Evolutionary conservation across 2,888 invertebrate genomes (phyloP).

Genomic region (Diaprepes abbreviatus): DNA sequence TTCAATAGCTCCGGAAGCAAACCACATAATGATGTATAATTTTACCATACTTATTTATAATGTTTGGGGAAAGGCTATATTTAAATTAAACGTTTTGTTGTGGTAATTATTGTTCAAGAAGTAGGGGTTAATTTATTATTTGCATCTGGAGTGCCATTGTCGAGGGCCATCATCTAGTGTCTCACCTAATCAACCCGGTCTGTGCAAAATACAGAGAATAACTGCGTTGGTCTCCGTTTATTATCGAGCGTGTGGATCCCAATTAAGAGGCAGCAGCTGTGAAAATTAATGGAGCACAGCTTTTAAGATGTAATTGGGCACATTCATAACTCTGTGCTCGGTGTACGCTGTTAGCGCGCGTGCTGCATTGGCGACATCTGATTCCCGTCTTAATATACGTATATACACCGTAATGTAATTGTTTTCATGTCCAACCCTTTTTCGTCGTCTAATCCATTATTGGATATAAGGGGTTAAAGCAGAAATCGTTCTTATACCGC

Average conservation of each 20-base stretch:
- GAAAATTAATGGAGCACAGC: constrained; percentile 76
- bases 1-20: constrained; percentile 5
- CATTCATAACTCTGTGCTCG: constrained; percentile 72
- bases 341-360: constrained; percentile 52
- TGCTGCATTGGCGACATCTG: constrained; percentile 48
- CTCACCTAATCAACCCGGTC: constrained; percentile 54
- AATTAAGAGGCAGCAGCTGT: constrained; percentile 76
- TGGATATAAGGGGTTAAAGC: constrained; percentile 20
- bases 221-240: constrained; percentile 63
- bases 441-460: constrained; percentile 40
- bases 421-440: constrained; percentile 40
- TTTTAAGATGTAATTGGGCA: constrained; percentile 76
- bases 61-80: constrained; percentile 19
- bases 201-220: constrained; percentile 47
- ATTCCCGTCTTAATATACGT: constrained; percentile 45
- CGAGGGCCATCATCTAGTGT: constrained; percentile 51
- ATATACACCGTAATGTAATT: constrained; percentile 42
- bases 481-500: constrained; percentile 17
- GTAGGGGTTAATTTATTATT: constrained; percentile 49
- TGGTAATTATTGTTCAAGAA: constrained; percentile 42
- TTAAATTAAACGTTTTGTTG: constrained; percentile 44
- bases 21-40: constrained; percentile 13
- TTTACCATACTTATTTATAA: constrained; percentile 24
- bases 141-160: constrained; percentile 50
- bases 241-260: constrained; percentile 73